Base-by-base conservation (phyloP, 2,888 invertebrate genomes). In the Ophioninae sp. region DNA sequence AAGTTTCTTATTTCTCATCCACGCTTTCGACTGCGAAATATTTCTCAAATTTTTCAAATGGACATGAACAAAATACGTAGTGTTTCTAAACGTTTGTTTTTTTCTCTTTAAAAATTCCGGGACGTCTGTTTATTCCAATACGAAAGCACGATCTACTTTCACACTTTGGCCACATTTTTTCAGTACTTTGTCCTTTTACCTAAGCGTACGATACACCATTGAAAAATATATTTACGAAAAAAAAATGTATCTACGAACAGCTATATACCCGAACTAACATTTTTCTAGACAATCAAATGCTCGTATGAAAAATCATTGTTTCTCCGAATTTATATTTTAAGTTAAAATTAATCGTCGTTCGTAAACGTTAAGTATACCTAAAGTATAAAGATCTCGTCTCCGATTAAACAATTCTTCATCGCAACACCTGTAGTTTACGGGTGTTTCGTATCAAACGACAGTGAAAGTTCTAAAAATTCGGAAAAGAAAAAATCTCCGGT, bases 281-380 rank as follows among this genome's bases (percentile, higher is more conserved):
- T 50, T 79, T 67, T 68, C 79, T 67, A 74, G 23, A 70, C 65
- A 65, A 72, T 72, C 79, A 65, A 75, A 82, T 79, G 67, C n/a
- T 74, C 39, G 69, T 69, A 73, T 62, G 13, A 70, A 69, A 57
- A 79, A 59, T 76, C 72, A 23, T 62, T 6, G 57, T 80, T 64
- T 68, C 72, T 72, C 69, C 8, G 17, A 2, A 59, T 73, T 44
- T 72, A 70, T 72, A 44, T 76, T 62, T 70, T 61, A 65, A 30
- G 21, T 70, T 61, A 67, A 62, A 37, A 39, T 74, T 64, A 65
- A 17, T 39, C 7, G 17, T 73, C n/a, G 57, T 50, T 78, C 37
- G 30, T 50, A 21, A 64, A 68, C 56, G 69, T 78, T 74, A 64
- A 68, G n/a, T n/a, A n/a, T n/a, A n/a, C n/a, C n/a, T n/a, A n/a